A percentile compares a stretch with the other conserved stretches of the same genome.
Conservation (phyloP, 2,113 vertebrate genomes). For the Myrmophylax atrothorax region DNA sequence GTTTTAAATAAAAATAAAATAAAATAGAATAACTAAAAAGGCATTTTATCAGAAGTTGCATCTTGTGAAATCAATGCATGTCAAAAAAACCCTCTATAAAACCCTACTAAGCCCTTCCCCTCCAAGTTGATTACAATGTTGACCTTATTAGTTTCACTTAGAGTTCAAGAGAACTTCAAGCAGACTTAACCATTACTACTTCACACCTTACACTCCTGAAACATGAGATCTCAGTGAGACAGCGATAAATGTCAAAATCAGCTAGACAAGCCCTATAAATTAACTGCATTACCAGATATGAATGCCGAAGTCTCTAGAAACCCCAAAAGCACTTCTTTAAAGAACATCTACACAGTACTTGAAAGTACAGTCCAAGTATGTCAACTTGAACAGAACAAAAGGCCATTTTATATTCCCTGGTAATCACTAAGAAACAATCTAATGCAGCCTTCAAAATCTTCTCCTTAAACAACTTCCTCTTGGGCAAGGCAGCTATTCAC, state of each 20-base stretch:
- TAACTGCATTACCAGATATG: not conserved
- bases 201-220: not conserved
- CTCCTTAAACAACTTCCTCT: not conserved
- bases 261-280: not conserved
- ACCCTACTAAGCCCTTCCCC: fast-evolving
- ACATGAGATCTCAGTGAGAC: not conserved
- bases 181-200: not conserved
- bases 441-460: not conserved
- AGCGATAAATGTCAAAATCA: not conserved
- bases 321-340: not conserved
- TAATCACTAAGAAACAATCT: not conserved
- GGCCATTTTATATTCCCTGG: not conserved
- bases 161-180: not conserved
- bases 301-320: not conserved
- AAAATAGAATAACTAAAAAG: not conserved
- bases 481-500: not conserved
- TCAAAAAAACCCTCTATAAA: fast-evolving
- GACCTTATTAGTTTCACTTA: not conserved
- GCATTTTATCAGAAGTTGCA: not conserved
- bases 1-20: not conserved
- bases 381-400: not conserved
- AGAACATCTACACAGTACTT: not conserved
- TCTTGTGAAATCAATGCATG: not conserved
- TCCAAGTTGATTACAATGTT: not conserved
- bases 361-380: not conserved